Conservation (phyloP, 2,113 vertebrate species). For the Jacana jacana region DNA sequence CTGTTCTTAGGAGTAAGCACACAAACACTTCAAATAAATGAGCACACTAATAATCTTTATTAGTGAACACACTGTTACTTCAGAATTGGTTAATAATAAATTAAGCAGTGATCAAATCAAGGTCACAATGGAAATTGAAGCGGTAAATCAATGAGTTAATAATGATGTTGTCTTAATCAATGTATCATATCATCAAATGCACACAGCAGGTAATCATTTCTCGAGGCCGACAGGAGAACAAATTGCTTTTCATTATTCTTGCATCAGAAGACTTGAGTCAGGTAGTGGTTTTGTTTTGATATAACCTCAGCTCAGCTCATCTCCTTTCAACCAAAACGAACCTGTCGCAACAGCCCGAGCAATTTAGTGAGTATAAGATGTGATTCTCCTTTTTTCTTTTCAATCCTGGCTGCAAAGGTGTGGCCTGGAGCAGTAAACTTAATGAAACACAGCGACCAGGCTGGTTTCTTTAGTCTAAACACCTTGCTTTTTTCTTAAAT, state of each 20-base stretch:
- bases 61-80: constrained; percentile 18
- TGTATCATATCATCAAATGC: constrained; percentile 15
- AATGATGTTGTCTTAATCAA: constrained; percentile 40
- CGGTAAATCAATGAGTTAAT: constrained; percentile 44
- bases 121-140: constrained; percentile 23
- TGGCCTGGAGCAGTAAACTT: not conserved
- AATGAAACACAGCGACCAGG: not conserved
- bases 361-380: not conserved
- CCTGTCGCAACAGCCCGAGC: not conserved
- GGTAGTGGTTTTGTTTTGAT: constrained; percentile 13
- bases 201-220: constrained; percentile 29
- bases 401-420: not conserved
- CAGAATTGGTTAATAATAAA: constrained; percentile 29
- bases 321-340: not conserved
- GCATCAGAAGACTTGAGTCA: not conserved
- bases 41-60: constrained; percentile 12
- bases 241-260: constrained; percentile 54
- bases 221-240: not conserved
- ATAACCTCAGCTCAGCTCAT: not conserved
- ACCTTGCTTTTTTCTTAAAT: not conserved
- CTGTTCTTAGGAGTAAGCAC: not conserved
- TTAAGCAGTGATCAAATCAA: constrained; percentile 28
- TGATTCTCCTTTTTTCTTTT: not conserved
- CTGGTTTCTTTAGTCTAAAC: not conserved
- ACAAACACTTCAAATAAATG: not conserved